A percentile compares a stretch with the other conserved stretches of the same genome.
phyloP scores from a whole-genome alignment of 2,113 vertebrate genomes.

The Podarcis raffonei region DNA sequence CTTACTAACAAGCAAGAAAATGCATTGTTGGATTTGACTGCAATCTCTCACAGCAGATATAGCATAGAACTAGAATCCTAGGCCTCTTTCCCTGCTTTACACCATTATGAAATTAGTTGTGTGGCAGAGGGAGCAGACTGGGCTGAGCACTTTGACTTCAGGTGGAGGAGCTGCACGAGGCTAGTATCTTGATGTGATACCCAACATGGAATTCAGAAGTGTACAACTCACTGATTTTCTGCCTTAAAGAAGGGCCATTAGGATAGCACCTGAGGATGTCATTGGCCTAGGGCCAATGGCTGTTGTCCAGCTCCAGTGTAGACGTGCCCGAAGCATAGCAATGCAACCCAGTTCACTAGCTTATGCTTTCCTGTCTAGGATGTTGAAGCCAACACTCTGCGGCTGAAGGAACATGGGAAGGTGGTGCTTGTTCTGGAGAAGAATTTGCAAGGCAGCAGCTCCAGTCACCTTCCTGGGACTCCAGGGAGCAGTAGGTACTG shows the following conservation, averaged over 20 bases:
- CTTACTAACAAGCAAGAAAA: no score
- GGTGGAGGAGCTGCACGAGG: neutral
- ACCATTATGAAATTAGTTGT: neutral
- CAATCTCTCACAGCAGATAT: neutral
- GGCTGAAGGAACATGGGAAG: constrained; percentile 92
- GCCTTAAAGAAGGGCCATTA: no score
- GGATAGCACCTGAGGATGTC: neutral
- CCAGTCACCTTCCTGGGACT: constrained; percentile 50
- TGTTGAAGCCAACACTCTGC: constrained; percentile 93
- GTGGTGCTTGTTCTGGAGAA: constrained; percentile 92
- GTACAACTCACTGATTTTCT: neutral
- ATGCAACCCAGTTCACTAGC: neutral
- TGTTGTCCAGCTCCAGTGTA: neutral
- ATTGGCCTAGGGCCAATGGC: neutral
- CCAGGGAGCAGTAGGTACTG: constrained; percentile 75
- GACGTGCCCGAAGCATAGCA: no score
- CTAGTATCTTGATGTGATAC: neutral
- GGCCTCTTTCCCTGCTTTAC: neutral
- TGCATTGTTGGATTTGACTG: no score
- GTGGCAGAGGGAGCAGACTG: neutral
- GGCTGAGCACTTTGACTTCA: neutral
- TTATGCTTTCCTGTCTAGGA: constrained; percentile 75
- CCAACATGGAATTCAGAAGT: neutral
- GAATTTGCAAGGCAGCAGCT: constrained; percentile 69
- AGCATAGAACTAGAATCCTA: neutral